phyloP scores from a whole-genome alignment of 2,888 invertebrate species.

The Myathropa florea region DNA sequence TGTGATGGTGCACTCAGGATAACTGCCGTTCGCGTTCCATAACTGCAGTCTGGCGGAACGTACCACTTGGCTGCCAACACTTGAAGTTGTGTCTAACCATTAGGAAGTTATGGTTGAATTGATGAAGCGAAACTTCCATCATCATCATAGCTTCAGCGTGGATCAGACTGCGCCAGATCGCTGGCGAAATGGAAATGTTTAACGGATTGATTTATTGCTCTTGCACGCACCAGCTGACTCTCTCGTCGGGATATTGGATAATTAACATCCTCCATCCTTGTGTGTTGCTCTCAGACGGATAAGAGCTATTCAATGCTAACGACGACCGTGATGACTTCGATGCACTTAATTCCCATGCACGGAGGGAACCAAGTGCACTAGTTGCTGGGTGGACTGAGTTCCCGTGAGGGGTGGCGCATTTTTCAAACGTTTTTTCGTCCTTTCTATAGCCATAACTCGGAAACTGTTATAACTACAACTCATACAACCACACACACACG shows the following conservation, averaged over 20 bases:
- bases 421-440: no score
- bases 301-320: neutral
- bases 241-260: neutral
- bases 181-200: conserved; percentile 16
- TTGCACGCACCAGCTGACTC: no score
- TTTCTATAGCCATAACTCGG: no score
- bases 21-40: neutral
- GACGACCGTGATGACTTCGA: no score
- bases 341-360: no score
- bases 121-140: neutral
- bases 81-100: conserved; percentile 12
- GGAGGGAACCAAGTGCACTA: no score
- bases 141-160: no score
- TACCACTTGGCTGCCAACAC: neutral
- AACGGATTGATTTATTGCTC: conserved; percentile 17
- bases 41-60: neutral
- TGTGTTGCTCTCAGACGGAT: neutral
- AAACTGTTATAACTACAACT: no score
- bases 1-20: neutral
- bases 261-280: neutral
- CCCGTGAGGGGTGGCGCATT: no score
- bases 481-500: no score
- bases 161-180: neutral
- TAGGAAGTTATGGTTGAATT: conserved; percentile 12
- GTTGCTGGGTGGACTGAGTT: no score